Base-by-base conservation (phyloP, 2,888 invertebrate genomes). In the Agrotis segetum region DNA sequence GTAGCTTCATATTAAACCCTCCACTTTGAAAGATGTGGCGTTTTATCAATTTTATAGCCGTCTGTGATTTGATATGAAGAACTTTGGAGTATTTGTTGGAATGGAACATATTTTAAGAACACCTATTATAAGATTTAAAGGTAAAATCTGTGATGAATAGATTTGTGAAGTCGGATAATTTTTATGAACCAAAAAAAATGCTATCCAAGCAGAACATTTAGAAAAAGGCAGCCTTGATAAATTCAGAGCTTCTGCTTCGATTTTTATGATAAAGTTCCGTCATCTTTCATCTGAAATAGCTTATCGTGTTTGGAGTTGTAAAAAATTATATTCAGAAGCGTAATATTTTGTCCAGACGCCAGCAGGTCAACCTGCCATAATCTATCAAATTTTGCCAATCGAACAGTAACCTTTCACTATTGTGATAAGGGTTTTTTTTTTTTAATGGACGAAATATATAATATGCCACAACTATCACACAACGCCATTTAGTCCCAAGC, bases 1-100 rank as follows among this genome's bases (percentile, higher is more conserved):
- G 84, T 74, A 68, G 6, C 56, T 69, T 67, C 49, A 62, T 79
- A 63, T 74, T 69, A 47, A 61, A 73, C 58, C 29, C 61, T 63
- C 56, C 16, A 60, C 34, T 65, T 47, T 69, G 73, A 82, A 67
- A 16, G 47, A 69, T 78, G 67, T 17, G 47, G 17, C 64, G 52
- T 56, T 81, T 71, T 65, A 79, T 81, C 64, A 81, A 64, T 34
- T 56, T 71, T 34, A 66, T 47, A 47, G 47, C 46, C 19, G 13
- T 49, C 29, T 63, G 47, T 60, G 76, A 56, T 67, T 70, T 76
- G 19, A 53, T 60, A 34, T 13, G 34, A 67, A 68, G 40, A 59
- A 53, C 17, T 68, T 52, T 16, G 47, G n/a, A n/a, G 56, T 34
- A 60, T 76, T 69, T 71, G 55, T 64, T 64, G 49, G 53, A 62